Percentiles rank a stretch among this genome's conserved stretches.
phyloP scores from a whole-genome alignment of 2,888 invertebrate species.

The Pyrgus malvae region DNA sequence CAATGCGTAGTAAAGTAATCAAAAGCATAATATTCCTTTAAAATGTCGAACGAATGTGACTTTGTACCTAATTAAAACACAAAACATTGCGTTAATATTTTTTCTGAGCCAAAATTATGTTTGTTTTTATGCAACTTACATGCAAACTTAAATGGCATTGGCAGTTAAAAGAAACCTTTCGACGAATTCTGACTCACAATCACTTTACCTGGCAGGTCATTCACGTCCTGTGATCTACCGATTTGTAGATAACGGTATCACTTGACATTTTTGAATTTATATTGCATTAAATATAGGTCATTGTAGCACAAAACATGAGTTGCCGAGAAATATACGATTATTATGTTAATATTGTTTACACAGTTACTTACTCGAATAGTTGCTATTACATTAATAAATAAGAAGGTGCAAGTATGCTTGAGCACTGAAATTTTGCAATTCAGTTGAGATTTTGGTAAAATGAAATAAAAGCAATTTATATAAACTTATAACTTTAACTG shows the following conservation, averaged over 20 bases:
- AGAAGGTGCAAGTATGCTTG: conserved; percentile 1
- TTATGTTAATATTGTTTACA: conserved; percentile 24
- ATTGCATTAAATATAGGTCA: conserved; percentile 23
- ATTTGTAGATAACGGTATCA: conserved; percentile 28
- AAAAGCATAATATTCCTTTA: too few species aligned
- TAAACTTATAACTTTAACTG: too few species aligned
- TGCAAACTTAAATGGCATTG: neutral
- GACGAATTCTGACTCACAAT: conserved; percentile 12
- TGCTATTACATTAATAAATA: conserved; percentile 18
- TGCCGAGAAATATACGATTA: conserved; percentile 21
- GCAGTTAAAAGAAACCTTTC: conserved; percentile 4
- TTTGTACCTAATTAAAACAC: too few species aligned
- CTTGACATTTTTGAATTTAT: conserved; percentile 22
- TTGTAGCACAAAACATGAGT: conserved; percentile 16
- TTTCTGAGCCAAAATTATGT: too few species aligned
- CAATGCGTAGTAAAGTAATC: too few species aligned
- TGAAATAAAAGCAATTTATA: neutral
- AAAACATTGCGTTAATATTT: too few species aligned
- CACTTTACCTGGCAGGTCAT: conserved; percentile 37
- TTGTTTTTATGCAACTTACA: too few species aligned
- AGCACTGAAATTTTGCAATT: neutral
- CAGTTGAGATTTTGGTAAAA: neutral
- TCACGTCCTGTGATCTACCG: conserved; percentile 52
- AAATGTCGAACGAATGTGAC: too few species aligned
- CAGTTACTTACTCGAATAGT: conserved; percentile 13